Percentiles rank a stretch among this genome's conserved stretches.
These are phyloP conservation scores for Agrilus planipennis DNA, from an alignment of 1,140 invertebrate genomes.

Conservation along the genomic window DNA sequence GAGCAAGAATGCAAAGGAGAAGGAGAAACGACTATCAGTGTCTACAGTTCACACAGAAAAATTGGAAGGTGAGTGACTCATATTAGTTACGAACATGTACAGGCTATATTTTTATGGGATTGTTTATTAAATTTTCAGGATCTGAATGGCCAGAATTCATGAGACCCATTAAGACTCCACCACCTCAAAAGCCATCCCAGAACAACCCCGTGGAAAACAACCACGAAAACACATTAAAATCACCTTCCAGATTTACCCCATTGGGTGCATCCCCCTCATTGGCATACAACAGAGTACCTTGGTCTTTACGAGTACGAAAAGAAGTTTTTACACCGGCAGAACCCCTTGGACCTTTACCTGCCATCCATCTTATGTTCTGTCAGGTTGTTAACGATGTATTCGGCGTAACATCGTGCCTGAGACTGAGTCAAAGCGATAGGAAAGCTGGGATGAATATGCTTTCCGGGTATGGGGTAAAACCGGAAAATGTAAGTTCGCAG, in stretches of 20 bases:
- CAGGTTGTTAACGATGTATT: constrained; percentile 79
- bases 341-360: constrained; percentile 66
- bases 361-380: constrained; percentile 83
- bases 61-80: constrained; percentile 48
- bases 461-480: constrained; percentile 69
- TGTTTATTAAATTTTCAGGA: constrained; percentile 1
- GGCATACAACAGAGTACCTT: constrained; percentile 81
- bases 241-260: constrained; percentile 28
- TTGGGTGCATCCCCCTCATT: constrained; percentile 57
- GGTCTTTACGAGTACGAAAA: constrained; percentile 82
- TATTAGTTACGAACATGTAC: background rate
- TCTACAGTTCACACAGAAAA: constrained; percentile 61
- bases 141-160: constrained; percentile 56
- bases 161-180: constrained; percentile 46
- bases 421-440: constrained; percentile 71
- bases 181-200: constrained; percentile 30
- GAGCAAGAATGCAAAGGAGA: constrained; percentile 48
- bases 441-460: constrained; percentile 70
- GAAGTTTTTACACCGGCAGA: constrained; percentile 90
- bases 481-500: constrained; percentile 56
- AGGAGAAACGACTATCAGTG: constrained; percentile 60
- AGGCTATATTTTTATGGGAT: background rate
- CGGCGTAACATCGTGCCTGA: constrained; percentile 58
- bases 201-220: constrained; percentile 9
- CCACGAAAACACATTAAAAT: constrained; percentile 14